These are phyloP conservation scores for Muscicapa adusta DNA, from an alignment of 2,113 vertebrate genomes.

Conservation along the genomic window DNA sequence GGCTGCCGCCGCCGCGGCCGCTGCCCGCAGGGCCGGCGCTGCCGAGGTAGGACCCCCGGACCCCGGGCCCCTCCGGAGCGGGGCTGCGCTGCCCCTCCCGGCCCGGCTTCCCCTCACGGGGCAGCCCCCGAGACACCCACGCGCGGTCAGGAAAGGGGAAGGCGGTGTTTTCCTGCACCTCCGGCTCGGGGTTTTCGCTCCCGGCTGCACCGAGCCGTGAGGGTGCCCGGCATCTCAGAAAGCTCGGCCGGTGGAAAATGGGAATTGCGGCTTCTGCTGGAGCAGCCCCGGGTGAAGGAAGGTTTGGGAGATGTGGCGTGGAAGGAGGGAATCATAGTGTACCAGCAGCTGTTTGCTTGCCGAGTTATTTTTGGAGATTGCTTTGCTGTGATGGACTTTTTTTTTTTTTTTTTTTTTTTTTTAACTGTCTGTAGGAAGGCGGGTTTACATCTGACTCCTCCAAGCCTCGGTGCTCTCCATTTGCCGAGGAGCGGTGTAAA, in stretches of 20 bases:
- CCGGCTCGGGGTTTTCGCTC: fast-evolving
- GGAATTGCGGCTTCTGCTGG: not conserved
- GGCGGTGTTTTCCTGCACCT: not conserved
- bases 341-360: not conserved
- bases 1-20: not conserved
- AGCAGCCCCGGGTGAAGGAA: not conserved
- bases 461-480: not conserved
- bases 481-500: not conserved
- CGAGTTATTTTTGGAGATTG: not conserved
- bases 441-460: not conserved
- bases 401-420: not conserved
- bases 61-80: no score
- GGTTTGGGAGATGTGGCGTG: not conserved
- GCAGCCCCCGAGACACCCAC: not conserved
- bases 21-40: constrained; percentile 24
- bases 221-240: not conserved
- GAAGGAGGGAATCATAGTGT: not conserved
- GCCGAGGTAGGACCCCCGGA: constrained; percentile 27
- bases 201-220: not conserved
- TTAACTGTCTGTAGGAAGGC: not conserved
- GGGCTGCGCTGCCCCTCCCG: not conserved
- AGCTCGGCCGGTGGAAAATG: not conserved
- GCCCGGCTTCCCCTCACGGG: not conserved
- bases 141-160: not conserved
- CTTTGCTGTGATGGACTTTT: not conserved